Base-by-base conservation (phyloP, 2,888 invertebrate genomes). In the Graphium colonna region DNA sequence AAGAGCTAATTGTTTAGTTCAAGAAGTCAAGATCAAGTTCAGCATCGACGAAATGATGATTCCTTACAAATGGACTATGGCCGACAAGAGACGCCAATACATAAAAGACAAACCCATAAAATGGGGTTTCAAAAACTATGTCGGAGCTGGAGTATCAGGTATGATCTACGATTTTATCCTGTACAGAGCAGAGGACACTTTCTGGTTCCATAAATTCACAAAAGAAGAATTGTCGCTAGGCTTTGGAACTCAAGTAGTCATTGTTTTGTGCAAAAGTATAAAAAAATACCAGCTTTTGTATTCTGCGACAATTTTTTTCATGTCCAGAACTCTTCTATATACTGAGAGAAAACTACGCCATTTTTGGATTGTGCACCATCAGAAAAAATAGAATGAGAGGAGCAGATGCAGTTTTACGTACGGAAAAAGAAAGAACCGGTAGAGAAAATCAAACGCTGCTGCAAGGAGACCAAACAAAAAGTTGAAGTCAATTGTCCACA, bases 281-380 rank as follows among this genome's bases (percentile, higher is more conserved):
- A 47, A 47, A 42, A 39, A 31, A 55, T 28, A 41, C 52, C 55
- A 42, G 52, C 59, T 31, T 48, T 52, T 51, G 16, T 59, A n/a
- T 59, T 40, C 31, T 56, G 49, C 53, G 57, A 58, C 33, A 63
- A 62, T 38, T 64, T 67, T 52, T 64, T 64, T 41, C 44, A 57
- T 60, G 51, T 0, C 60, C 61, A 5, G 62, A 68, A 48, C 48
- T 68, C 0, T 57, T 64, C 17, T 59, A 58, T 43, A 56, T 63
- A 7, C 46, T 65, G 18, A 16, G 60, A 42, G 55, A 66, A 59
- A 52, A 65, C 8, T 65, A 65, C 28, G 67, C 63, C 8, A 62
- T 68, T 13, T 66, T 67, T 58, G 58, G 46, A 12, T 28, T 65
- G 0, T 62, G 63, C 1, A 67, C 66, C 3, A 65, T 67, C 12